phyloP scores from a whole-genome alignment of 2,113 vertebrate genomes.

The Lethenteron reissneri region DNA sequence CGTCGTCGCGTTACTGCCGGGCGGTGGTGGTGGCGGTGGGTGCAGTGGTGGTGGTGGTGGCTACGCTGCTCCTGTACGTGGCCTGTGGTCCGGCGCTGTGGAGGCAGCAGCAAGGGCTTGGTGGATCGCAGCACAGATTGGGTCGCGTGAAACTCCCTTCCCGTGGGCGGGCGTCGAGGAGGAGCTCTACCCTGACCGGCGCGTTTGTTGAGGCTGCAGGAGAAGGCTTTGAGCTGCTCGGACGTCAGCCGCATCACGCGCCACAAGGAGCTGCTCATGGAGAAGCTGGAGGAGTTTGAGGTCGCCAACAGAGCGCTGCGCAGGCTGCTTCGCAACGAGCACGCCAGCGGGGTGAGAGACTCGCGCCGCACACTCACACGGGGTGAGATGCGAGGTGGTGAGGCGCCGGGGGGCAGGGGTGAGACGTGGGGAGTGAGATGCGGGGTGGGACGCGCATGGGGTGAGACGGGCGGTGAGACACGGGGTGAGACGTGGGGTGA shows the following conservation, averaged over 20 bases:
- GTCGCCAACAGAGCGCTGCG: slow-evolving; percentile 47
- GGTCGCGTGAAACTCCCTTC: slow-evolving; percentile 8
- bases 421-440: too few species aligned
- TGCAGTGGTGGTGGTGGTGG: too few species aligned
- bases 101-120: too few species aligned
- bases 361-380: background rate
- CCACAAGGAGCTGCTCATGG: slow-evolving; percentile 55
- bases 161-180: background rate
- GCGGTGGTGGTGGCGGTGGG: too few species aligned
- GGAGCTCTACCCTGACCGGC: background rate
- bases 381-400: background rate
- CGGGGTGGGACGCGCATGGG: too few species aligned
- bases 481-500: too few species aligned
- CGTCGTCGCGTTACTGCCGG: too few species aligned
- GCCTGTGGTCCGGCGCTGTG: too few species aligned
- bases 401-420: background rate
- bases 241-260: slow-evolving; percentile 33
- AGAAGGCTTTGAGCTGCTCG: slow-evolving; percentile 36
- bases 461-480: too few species aligned
- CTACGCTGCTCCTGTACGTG: too few species aligned
- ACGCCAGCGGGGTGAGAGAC: slow-evolving; percentile 34
- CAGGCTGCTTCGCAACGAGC: slow-evolving; percentile 50
- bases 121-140: slow-evolving; percentile 7
- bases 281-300: slow-evolving; percentile 62
- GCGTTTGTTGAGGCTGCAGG: slow-evolving; percentile 19